Evolutionary conservation across 2,113 vertebrate genomes (phyloP).

Genomic region (Clarias macrocephalus): DNA sequence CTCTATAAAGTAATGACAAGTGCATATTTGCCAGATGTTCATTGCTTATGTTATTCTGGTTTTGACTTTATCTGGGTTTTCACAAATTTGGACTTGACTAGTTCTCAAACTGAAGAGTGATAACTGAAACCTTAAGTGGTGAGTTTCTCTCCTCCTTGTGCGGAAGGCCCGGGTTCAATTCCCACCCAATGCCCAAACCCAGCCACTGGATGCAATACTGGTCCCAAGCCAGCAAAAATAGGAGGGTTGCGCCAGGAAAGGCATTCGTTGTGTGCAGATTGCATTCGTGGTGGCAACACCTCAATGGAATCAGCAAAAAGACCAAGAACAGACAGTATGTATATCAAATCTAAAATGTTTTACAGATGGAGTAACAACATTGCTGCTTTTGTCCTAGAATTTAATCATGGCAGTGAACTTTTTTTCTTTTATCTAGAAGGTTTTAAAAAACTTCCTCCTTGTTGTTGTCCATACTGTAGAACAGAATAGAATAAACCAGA

Average conservation of each 20-base stretch:
- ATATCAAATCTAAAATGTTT: not conserved
- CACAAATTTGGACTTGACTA: not conserved
- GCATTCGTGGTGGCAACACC: too few relatives aligned
- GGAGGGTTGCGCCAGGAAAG: too few relatives aligned
- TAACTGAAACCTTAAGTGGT: too few relatives aligned
- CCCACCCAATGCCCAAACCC: too few relatives aligned
- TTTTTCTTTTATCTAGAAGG: not conserved
- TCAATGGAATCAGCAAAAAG: too few relatives aligned
- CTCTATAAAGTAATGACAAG: too few relatives aligned
- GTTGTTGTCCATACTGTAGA: not conserved
- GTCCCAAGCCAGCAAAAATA: too few relatives aligned
- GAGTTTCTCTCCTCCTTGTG: too few relatives aligned
- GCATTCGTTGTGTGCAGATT: too few relatives aligned
- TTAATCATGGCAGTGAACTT: not conserved
- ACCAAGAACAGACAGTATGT: not conserved
- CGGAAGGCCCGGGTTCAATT: too few relatives aligned
- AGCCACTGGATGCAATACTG: too few relatives aligned
- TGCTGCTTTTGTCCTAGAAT: not conserved
- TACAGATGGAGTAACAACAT: not conserved
- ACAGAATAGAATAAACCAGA: not conserved
- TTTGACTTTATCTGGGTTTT: not conserved
- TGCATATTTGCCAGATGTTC: not conserved
- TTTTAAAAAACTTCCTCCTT: not conserved
- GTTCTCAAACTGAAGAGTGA: not conserved
- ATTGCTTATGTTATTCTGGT: not conserved